Percentiles rank a stretch among this genome's conserved stretches.
Conservation (phyloP, 2,113 vertebrate species). For the Platysteira castanea region DNA sequence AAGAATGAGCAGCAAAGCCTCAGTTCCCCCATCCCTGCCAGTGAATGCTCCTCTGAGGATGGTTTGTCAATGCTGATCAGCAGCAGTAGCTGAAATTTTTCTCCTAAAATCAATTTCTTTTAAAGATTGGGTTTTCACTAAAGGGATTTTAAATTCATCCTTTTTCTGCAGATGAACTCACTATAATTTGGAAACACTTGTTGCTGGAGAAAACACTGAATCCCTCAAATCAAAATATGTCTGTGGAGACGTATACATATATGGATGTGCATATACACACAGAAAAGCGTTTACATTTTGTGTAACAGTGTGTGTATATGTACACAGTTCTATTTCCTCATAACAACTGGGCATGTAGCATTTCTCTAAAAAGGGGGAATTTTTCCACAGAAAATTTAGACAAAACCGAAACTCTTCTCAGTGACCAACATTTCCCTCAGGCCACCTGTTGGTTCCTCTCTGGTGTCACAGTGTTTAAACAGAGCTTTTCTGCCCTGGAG, state of each 20-base stretch:
- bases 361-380: constrained; percentile 10
- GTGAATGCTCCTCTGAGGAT: fast-evolving
- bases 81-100: neutral
- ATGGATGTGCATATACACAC: neutral
- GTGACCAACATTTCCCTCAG: neutral
- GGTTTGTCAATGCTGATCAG: neutral
- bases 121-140: neutral
- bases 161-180: neutral
- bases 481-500: neutral
- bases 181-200: neutral
- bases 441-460: neutral
- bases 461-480: fast-evolving
- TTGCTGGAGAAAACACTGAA: neutral
- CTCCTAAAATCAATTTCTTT: neutral
- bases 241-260: neutral
- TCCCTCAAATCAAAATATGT: neutral
- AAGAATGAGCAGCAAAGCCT: neutral
- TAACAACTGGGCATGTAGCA: neutral
- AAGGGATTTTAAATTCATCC: neutral
- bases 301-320: neutral
- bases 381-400: neutral
- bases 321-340: neutral
- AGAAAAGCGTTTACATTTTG: neutral
- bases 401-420: neutral
- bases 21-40: neutral